Percentiles rank a stretch among this genome's conserved stretches.
Evolutionary conservation across 1,140 invertebrate genomes (phyloP).

Genomic region (Macrosteles quadrilineatus): DNA sequence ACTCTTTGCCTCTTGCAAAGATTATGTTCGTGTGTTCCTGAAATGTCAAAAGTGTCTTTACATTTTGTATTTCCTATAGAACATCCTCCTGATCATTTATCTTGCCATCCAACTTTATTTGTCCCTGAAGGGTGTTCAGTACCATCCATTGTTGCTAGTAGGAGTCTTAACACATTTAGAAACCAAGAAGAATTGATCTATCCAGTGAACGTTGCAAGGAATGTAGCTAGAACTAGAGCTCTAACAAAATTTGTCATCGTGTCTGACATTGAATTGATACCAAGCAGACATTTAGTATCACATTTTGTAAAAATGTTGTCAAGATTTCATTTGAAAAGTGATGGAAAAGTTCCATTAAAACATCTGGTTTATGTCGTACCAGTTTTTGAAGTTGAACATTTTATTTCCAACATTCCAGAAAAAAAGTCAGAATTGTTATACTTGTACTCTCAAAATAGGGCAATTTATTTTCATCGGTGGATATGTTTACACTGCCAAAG

Average conservation of each 20-base stretch:
- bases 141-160: constrained; percentile 29
- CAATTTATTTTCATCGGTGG: constrained; percentile 57
- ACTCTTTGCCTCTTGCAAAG: constrained; percentile 62
- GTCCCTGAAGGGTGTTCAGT: constrained; percentile 29
- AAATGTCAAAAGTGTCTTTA: constrained; percentile 68
- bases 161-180: constrained; percentile 35
- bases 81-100: constrained; percentile 42
- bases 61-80: constrained; percentile 65
- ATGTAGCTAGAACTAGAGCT: constrained; percentile 63
- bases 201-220: constrained; percentile 75
- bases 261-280: constrained; percentile 74
- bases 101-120: constrained; percentile 27
- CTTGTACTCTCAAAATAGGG: constrained; percentile 50
- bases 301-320: constrained; percentile 63
- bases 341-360: constrained; percentile 22
- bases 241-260: constrained; percentile 68
- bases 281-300: constrained; percentile 62
- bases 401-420: constrained; percentile 58
- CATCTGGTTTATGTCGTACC: constrained; percentile 65
- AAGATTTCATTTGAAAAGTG: constrained; percentile 39
- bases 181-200: constrained; percentile 55
- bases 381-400: constrained; percentile 70
- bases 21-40: constrained; percentile 62
- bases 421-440: constrained; percentile 57
- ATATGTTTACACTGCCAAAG: constrained; percentile 75